These are phyloP conservation scores for Pomacea canaliculata DNA, from an alignment of 2,888 invertebrate genomes.

Conservation along the genomic window DNA sequence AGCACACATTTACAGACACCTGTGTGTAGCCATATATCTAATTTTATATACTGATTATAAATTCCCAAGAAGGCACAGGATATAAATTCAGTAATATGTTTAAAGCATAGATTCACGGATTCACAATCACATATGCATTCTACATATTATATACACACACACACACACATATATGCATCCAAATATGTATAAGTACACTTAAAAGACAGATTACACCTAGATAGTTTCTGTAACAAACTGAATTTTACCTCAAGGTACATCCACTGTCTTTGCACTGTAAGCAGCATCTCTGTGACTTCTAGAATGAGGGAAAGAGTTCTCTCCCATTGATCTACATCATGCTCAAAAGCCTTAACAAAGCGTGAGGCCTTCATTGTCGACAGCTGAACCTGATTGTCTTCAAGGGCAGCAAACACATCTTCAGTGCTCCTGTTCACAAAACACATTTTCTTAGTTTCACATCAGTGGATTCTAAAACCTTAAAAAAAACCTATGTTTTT, in stretches of 20 bases:
- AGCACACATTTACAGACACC: too few relatives aligned
- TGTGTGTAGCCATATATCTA: too few relatives aligned
- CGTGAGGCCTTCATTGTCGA: slow-evolving; percentile 88
- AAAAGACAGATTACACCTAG: not conserved
- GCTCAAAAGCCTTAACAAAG: slow-evolving; percentile 85
- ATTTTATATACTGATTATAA: too few relatives aligned
- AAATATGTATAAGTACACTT: not conserved
- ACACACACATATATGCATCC: not conserved
- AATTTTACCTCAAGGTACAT: slow-evolving; percentile 80
- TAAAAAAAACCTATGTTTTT: too few relatives aligned
- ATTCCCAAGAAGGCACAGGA: too few relatives aligned
- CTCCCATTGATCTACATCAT: slow-evolving; percentile 89
- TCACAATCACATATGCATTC: too few relatives aligned
- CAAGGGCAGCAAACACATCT: slow-evolving; percentile 83
- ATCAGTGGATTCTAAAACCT: too few relatives aligned
- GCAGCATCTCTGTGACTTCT: slow-evolving; percentile 83
- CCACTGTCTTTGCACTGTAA: slow-evolving; percentile 88
- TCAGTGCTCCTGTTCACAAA: slow-evolving; percentile 74
- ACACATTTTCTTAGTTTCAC: not conserved
- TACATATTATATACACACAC: not conserved
- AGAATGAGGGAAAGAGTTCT: slow-evolving; percentile 83
- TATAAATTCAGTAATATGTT: too few relatives aligned
- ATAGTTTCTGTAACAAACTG: too few relatives aligned
- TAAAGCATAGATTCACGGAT: not conserved
- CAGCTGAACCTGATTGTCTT: slow-evolving; percentile 87